Conservation (phyloP, 2,888 invertebrate species). For the Adineta ricciae region DNA sequence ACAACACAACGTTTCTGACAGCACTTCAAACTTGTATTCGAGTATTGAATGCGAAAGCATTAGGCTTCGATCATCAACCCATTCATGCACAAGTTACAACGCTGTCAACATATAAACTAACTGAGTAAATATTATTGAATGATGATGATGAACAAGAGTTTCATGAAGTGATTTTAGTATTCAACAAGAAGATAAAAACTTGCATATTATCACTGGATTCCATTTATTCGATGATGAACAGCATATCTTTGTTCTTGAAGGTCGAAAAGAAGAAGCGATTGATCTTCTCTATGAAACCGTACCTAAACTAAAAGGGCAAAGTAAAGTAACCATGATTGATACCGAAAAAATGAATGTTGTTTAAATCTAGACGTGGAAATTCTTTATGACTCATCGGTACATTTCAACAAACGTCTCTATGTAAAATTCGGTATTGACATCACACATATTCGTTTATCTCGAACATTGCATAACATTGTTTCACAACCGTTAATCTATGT, state of each 20-base stretch:
- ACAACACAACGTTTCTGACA: conserved; percentile 40
- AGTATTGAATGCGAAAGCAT: conserved; percentile 43
- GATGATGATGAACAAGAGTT: neutral
- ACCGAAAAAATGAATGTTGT: too few relatives aligned
- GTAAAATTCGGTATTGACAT: conserved; percentile 47
- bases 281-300: conserved; percentile 41
- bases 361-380: conserved; percentile 44
- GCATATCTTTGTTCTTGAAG: conserved; percentile 47
- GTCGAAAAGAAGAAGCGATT: conserved; percentile 42
- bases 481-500: conserved; percentile 47
- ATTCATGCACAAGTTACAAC: conserved; percentile 45
- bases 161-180: conserved; percentile 38
- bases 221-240: conserved; percentile 44
- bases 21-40: conserved; percentile 38
- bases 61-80: conserved; percentile 44
- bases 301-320: conserved; percentile 41
- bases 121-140: conserved; percentile 39
- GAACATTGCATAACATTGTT: conserved; percentile 43
- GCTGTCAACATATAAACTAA: conserved; percentile 47
- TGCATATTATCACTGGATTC: conserved; percentile 48
- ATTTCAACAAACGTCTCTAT: conserved; percentile 45
- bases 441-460: conserved; percentile 45
- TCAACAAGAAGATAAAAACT: conserved; percentile 41
- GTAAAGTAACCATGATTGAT: conserved; percentile 36
- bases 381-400: conserved; percentile 46